phyloP scores from a whole-genome alignment of 2,797 vertebrate species.

The Schizopygopsis malacanthus region DNA sequence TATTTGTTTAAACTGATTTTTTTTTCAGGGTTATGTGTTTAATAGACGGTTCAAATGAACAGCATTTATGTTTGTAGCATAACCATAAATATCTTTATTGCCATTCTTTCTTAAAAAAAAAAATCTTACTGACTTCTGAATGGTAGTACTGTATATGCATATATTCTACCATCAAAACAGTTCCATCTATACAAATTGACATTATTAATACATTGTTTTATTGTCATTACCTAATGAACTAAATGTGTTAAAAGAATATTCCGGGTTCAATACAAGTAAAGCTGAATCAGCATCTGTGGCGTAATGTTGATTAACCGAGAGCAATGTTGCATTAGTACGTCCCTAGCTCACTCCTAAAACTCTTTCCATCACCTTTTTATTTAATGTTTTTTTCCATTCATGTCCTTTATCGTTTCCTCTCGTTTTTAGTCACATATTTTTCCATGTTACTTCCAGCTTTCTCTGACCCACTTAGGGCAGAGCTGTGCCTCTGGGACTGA shows the following conservation, averaged over 20 bases:
- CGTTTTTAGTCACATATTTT: slow-evolving; percentile 50
- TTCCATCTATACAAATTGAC: too few species aligned
- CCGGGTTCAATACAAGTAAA: background rate
- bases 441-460: slow-evolving; percentile 46
- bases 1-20: too few species aligned
- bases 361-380: background rate
- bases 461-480: slow-evolving; percentile 71
- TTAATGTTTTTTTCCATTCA: background rate
- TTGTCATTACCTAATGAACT: background rate
- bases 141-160: background rate
- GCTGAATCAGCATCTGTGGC: background rate
- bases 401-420: slow-evolving; percentile 32
- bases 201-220: background rate
- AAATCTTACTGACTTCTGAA: background rate
- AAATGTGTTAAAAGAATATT: background rate
- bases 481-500: slow-evolving; percentile 64
- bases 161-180: background rate
- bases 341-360: background rate
- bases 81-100: background rate
- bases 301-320: background rate
- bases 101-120: background rate
- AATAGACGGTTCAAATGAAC: too few species aligned
- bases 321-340: background rate
- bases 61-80: too few species aligned
- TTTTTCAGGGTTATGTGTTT: too few species aligned